A percentile compares a stretch with the other conserved stretches of the same genome.
Evolutionary conservation across 2,113 vertebrate genomes (phyloP).

Genomic region (Scytalopus superciliaris): DNA sequence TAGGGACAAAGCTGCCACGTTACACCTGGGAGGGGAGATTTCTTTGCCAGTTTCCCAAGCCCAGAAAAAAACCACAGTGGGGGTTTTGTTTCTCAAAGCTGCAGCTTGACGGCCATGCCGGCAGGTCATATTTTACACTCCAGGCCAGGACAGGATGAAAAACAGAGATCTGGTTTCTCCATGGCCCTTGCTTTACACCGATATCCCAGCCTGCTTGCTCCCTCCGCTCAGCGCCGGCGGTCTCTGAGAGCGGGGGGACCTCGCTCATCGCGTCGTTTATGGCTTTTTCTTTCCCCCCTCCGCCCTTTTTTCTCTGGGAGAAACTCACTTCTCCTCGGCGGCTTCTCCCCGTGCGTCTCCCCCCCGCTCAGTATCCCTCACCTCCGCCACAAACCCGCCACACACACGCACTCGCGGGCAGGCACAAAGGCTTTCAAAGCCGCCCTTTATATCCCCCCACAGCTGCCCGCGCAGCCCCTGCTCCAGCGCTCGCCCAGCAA

Average conservation of each 20-base stretch:
- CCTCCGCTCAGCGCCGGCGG: background rate
- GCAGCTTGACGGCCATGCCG: background rate
- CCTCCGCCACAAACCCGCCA: constrained; percentile 4
- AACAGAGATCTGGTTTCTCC: constrained; percentile 17
- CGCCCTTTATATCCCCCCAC: constrained; percentile 73
- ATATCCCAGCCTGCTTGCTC: constrained; percentile 43
- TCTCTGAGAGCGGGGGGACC: background rate
- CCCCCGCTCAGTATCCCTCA: background rate
- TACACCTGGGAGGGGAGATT: background rate
- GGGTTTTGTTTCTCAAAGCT: constrained; percentile 60
- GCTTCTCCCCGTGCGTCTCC: background rate
- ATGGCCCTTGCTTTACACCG: constrained; percentile 38
- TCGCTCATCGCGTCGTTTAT: fast-evolving
- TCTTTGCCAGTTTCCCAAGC: constrained; percentile 13
- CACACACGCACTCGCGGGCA: constrained; percentile 32
- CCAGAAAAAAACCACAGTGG: constrained; percentile 21
- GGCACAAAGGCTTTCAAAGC: constrained; percentile 70
- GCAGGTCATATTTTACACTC: constrained; percentile 63
- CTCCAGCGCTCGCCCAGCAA: constrained; percentile 74
- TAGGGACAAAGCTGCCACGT: background rate
- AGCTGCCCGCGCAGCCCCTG: constrained; percentile 71
- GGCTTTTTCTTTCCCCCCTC: background rate
- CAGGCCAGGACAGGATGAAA: constrained; percentile 47
- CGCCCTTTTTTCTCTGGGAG: background rate
- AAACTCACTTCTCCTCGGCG: fast-evolving